Percentiles rank a stretch among this genome's conserved stretches.
Evolutionary conservation across 2,888 invertebrate species (phyloP).

Genomic region (Patella caerulea): DNA sequence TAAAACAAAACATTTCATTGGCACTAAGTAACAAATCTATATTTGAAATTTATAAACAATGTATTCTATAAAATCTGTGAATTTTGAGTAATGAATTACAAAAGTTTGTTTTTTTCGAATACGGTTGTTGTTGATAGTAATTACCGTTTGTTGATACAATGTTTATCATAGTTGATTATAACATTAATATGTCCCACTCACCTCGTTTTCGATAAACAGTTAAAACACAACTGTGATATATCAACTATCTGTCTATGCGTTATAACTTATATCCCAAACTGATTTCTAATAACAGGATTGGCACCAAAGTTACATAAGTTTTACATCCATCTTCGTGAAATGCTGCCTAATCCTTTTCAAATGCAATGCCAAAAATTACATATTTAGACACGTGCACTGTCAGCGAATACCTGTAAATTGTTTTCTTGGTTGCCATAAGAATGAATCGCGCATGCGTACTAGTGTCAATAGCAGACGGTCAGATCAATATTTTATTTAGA

Average conservation of each 20-base stretch:
- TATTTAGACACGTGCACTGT: neutral
- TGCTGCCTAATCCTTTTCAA: neutral
- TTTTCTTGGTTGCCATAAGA: conserved; percentile 22
- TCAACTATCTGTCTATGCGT: neutral
- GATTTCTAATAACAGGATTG: too few species aligned
- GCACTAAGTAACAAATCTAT: too few species aligned
- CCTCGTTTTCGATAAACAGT: conserved; percentile 6
- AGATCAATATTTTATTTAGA: neutral
- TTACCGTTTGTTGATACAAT: too few species aligned
- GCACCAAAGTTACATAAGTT: too few species aligned
- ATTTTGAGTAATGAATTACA: too few species aligned
- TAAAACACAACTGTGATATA: neutral
- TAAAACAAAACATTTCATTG: too few species aligned
- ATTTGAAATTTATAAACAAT: too few species aligned
- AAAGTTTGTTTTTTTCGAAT: too few species aligned
- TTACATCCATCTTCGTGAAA: too few species aligned
- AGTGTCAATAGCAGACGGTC: conserved; percentile 8
- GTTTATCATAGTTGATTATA: neutral
- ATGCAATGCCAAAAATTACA: neutral
- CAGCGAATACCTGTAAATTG: neutral
- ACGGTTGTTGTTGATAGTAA: too few species aligned
- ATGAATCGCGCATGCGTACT: conserved; percentile 16
- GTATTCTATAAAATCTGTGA: too few species aligned
- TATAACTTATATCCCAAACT: too few species aligned
- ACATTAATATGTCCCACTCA: neutral